Base-by-base conservation (phyloP, 2,888 invertebrate genomes). In the Entomobrya proxima region DNA sequence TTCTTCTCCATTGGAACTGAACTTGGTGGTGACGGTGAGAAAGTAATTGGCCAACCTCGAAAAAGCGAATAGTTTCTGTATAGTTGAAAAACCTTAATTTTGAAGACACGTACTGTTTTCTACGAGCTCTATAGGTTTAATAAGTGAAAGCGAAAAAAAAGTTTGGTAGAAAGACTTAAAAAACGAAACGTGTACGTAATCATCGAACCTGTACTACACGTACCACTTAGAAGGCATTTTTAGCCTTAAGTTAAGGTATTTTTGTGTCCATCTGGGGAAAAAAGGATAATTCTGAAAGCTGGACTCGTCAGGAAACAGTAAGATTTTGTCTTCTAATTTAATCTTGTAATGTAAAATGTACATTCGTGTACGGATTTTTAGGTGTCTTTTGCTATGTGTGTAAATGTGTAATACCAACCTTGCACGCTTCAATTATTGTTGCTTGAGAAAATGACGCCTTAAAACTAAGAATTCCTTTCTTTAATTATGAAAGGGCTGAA, bases 261-360 rank as follows among this genome's bases (percentile, higher is more conserved):
- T 15, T 74, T 18, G 50, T 52, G 50, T 15, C 44, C 35, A 7
- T 64, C 13, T 64, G 32, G 32, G 61, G 44, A 15, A n/a, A 11
- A 11, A 64, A 32, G 32, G 21, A 30, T 32, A 78, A 47, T n/a
- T 44, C 47, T 44, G 40, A 79, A 85, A 85, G 40, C 85, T 85
- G 85, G 85, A 85, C 79, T 79, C 85, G 44, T 85, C 85, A 79
- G 24, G 79, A 75, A 85, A 18, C 64, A 85, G 85, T 85, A 85
- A 85, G 85, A 69, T 77, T 30, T 64, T 64, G 9, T 35, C 13
- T 4, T 37, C 67, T 40, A 15, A 21, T 21, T 21, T 3, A 61
- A 27, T 27, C n/a, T 69, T 24, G 18, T 4, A 18, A 15, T 37
- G 21, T 11, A 35, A 40, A 40, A 40, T 40, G 9, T 40, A 7